A percentile compares a stretch with the other conserved stretches of the same genome.
These are phyloP conservation scores for Drosophila peninsularis DNA, from an alignment of 2,888 invertebrate genomes.

Conservation along the genomic window DNA sequence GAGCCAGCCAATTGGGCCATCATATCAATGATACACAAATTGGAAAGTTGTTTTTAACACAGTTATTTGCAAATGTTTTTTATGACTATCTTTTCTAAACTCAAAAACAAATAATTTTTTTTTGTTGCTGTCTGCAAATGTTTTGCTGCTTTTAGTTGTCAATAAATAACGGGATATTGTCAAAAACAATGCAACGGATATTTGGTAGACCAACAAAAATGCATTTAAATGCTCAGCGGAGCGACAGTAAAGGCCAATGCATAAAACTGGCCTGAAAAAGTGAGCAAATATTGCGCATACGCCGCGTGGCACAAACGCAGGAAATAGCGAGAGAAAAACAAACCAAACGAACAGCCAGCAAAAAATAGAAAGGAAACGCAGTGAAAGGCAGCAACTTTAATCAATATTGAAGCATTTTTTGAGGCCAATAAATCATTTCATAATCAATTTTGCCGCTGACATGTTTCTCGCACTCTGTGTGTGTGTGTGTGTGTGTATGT, in stretches of 20 bases:
- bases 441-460: conserved; percentile 81
- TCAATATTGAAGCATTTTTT: conserved; percentile 81
- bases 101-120: conserved; percentile 3
- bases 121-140: conserved; percentile 22
- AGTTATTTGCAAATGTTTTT: conserved; percentile 20
- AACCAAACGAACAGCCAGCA: not conserved
- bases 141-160: conserved; percentile 43
- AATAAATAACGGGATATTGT: conserved; percentile 59
- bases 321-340: conserved; percentile 35
- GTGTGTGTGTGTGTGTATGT: conserved; percentile 8
- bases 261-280: conserved; percentile 16
- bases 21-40: not conserved
- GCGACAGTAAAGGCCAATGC: conserved; percentile 23
- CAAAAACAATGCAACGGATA: conserved; percentile 63
- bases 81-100: conserved; percentile 22
- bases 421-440: conserved; percentile 82
- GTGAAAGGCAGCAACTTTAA: conserved; percentile 66
- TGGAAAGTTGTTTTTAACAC: conserved; percentile 2
- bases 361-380: conserved; percentile 12
- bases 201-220: conserved; percentile 66
- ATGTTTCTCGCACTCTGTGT: conserved; percentile 50
- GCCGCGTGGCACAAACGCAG: conserved; percentile 28
- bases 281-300: conserved; percentile 49
- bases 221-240: conserved; percentile 57
- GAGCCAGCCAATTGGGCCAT: conserved; percentile 10